Conservation (phyloP, 2,888 invertebrate species). For the Nasonia oneida region DNA sequence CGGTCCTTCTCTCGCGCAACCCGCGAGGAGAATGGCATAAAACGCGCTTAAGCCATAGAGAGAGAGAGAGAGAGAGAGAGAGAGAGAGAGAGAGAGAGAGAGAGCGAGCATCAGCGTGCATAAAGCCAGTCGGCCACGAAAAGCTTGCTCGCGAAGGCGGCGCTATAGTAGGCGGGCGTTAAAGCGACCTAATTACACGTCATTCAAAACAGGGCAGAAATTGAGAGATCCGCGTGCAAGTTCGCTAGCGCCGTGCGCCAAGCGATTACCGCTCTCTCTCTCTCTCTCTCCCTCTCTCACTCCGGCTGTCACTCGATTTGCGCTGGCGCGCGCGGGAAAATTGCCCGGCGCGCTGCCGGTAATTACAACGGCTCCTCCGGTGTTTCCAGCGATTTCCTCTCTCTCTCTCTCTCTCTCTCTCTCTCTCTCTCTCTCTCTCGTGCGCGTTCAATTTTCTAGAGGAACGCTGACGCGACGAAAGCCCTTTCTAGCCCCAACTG, state of each 20-base stretch:
- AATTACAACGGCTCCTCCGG: conserved; percentile 51
- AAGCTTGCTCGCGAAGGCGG: background rate
- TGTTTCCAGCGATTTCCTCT: conserved; percentile 56
- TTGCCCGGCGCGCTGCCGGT: conserved; percentile 39
- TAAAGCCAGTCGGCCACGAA: background rate
- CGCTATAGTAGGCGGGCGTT: conserved; percentile 14
- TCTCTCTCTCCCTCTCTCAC: background rate
- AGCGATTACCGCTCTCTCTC: conserved; percentile 45
- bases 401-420: background rate
- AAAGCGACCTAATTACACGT: conserved; percentile 60
- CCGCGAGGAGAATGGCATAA: background rate
- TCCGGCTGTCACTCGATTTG: conserved; percentile 58
- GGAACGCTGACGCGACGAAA: conserved; percentile 49
- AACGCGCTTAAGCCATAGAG: background rate
- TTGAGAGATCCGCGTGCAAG: conserved; percentile 52
- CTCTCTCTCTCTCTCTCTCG: conserved; percentile 32
- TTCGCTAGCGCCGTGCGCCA: background rate
- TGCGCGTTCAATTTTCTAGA: conserved; percentile 50
- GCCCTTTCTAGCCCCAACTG: background rate
- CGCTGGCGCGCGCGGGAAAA: conserved; percentile 44
- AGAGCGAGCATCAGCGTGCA: background rate
- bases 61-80: too few relatives aligned
- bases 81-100: background rate
- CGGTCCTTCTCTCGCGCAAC: background rate
- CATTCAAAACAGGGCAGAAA: conserved; percentile 57